Evolutionary conservation across 1,140 invertebrate species (phyloP).

Genomic region (Drosophila busckii): DNA sequence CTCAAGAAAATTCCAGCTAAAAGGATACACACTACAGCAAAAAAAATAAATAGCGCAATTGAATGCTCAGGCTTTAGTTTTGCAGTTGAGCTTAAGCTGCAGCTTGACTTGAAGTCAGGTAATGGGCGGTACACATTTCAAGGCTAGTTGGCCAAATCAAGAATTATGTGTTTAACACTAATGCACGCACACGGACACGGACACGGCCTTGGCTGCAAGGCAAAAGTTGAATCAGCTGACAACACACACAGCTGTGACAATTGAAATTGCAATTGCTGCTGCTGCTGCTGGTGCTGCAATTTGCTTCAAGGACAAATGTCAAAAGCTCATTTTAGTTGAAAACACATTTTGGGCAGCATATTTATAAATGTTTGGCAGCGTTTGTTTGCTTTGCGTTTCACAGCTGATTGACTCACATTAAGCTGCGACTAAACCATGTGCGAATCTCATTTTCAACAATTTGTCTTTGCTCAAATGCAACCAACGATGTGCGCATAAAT

Average conservation of each 20-base stretch:
- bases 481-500: not conserved
- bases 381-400: not conserved
- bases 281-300: too few relatives aligned
- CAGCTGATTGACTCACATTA: conserved; percentile 48
- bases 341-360: too few relatives aligned
- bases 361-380: too few relatives aligned
- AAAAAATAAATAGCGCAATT: too few relatives aligned
- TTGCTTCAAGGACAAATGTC: conserved; percentile 29
- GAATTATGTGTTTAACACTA: conserved; percentile 55
- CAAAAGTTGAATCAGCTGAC: conserved; percentile 19
- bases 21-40: conserved; percentile 12
- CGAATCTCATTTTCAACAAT: conserved; percentile 1
- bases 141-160: conserved; percentile 54
- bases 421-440: conserved; percentile 32
- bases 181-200: too few relatives aligned
- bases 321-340: conserved; percentile 25
- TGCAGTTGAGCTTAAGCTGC: too few relatives aligned
- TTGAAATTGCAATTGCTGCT: too few relatives aligned
- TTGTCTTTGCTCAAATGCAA: conserved; percentile 11
- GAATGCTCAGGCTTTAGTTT: too few relatives aligned
- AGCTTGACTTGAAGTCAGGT: too few relatives aligned
- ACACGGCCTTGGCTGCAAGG: too few relatives aligned
- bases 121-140: conserved; percentile 41
- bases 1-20: not conserved
- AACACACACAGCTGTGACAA: conserved; percentile 9